Conservation (phyloP, 2,888 invertebrate genomes). For the Troides aeacus region DNA sequence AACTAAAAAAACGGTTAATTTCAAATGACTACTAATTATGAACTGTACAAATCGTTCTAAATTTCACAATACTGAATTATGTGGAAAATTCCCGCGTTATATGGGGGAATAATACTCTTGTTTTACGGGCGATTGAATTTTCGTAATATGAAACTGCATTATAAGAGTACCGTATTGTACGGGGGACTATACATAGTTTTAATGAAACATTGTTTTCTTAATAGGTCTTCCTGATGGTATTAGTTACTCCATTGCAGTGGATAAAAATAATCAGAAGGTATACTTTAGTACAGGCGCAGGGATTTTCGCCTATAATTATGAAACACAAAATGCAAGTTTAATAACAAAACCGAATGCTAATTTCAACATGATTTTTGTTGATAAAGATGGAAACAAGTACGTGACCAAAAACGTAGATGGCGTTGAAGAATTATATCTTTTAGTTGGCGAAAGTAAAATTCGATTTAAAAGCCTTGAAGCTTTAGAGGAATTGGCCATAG, state of each 20-base stretch:
- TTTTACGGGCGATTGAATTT: too few species aligned
- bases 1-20: too few species aligned
- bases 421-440: slow-evolving; percentile 56
- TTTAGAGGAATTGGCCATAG: slow-evolving; percentile 60
- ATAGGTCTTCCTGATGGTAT: slow-evolving; percentile 59
- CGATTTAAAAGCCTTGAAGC: slow-evolving; percentile 52
- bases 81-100: too few species aligned
- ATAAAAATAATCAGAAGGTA: slow-evolving; percentile 53
- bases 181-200: background rate
- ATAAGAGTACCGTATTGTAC: too few species aligned
- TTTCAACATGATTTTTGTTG: slow-evolving; percentile 60
- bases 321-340: slow-evolving; percentile 47
- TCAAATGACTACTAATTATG: too few species aligned
- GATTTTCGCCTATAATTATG: slow-evolving; percentile 58
- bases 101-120: too few species aligned
- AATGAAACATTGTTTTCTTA: slow-evolving; percentile 1
- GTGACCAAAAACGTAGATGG: slow-evolving; percentile 59
- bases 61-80: too few species aligned
- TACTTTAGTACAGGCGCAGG: slow-evolving; percentile 67
- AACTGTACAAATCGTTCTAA: too few species aligned
- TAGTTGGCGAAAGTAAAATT: slow-evolving; percentile 56
- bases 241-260: slow-evolving; percentile 64
- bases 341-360: slow-evolving; percentile 48
- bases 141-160: too few species aligned
- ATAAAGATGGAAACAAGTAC: slow-evolving; percentile 65